A percentile compares a stretch with the other conserved stretches of the same genome.
Evolutionary conservation across 2,113 vertebrate species (phyloP).

Genomic region (Pipa parva): DNA sequence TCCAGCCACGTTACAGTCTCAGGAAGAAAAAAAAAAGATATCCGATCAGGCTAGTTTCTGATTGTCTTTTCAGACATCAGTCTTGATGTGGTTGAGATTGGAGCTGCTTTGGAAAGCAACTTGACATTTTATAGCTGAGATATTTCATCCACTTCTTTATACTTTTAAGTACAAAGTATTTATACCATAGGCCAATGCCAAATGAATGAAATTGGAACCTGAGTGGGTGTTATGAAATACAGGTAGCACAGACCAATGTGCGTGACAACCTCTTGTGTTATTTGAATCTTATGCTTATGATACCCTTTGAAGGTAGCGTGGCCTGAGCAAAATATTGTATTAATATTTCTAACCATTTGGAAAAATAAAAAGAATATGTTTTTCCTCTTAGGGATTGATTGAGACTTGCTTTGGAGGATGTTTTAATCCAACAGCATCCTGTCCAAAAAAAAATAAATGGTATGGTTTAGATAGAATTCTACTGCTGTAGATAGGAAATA

Average conservation of each 20-base stretch:
- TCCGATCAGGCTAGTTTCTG: constrained; percentile 44
- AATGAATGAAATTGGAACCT: constrained; percentile 41
- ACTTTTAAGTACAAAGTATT: constrained; percentile 44
- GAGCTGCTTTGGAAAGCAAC: constrained; percentile 43
- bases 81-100: constrained; percentile 48
- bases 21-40: constrained; percentile 37
- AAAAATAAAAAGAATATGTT: constrained; percentile 27
- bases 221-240: constrained; percentile 44
- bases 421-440: neutral
- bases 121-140: constrained; percentile 45
- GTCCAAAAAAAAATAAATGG: neutral
- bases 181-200: constrained; percentile 38
- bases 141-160: constrained; percentile 42
- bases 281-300: constrained; percentile 18
- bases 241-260: constrained; percentile 40
- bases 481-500: neutral
- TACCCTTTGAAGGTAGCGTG: constrained; percentile 35
- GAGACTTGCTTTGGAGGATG: constrained; percentile 10
- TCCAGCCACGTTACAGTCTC: constrained; percentile 44
- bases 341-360: constrained; percentile 30
- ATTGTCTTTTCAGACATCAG: constrained; percentile 43
- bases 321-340: constrained; percentile 25
- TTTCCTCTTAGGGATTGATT: constrained; percentile 33
- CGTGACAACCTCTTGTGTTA: constrained; percentile 40
- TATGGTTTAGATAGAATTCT: neutral